phyloP scores from a whole-genome alignment of 2,888 invertebrate species.

The Malacosoma neustria region DNA sequence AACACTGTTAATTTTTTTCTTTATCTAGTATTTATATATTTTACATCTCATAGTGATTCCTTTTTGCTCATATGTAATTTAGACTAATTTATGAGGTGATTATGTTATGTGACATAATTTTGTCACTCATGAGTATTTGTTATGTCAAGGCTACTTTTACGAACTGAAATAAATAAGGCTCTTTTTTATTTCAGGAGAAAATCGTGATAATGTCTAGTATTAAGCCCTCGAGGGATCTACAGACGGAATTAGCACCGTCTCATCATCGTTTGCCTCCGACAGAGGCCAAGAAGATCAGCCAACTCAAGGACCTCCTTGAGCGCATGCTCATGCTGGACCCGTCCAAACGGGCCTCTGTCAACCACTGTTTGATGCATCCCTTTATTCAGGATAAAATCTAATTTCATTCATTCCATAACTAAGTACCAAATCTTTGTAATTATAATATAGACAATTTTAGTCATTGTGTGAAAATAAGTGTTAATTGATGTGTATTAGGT shows the following conservation, averaged over 20 bases:
- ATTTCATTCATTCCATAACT: too few relatives aligned
- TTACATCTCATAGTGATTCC: neutral
- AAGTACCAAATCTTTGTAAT: too few relatives aligned
- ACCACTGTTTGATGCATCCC: conserved; percentile 94
- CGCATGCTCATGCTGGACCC: conserved; percentile 94
- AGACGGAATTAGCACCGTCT: conserved; percentile 87
- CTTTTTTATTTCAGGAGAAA: conserved; percentile 86
- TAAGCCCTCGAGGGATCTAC: conserved; percentile 88
- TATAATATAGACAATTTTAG: too few relatives aligned
- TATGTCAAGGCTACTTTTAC: neutral
- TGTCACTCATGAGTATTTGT: neutral
- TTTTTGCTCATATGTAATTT: neutral
- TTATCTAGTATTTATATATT: too few relatives aligned
- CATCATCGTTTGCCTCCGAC: conserved; percentile 91
- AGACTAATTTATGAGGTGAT: neutral
- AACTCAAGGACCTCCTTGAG: conserved; percentile 94
- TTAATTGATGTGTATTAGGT: too few relatives aligned
- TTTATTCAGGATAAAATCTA: conserved; percentile 96
- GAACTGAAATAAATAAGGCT: neutral
- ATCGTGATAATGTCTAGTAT: conserved; percentile 95
- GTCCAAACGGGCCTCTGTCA: conserved; percentile 93
- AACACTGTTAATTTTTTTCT: too few relatives aligned
- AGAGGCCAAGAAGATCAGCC: conserved; percentile 92
- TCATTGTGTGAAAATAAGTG: too few relatives aligned
- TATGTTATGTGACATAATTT: neutral